Base-by-base conservation (phyloP, 2,888 invertebrate species). In the Scrobipalpa costella region DNA sequence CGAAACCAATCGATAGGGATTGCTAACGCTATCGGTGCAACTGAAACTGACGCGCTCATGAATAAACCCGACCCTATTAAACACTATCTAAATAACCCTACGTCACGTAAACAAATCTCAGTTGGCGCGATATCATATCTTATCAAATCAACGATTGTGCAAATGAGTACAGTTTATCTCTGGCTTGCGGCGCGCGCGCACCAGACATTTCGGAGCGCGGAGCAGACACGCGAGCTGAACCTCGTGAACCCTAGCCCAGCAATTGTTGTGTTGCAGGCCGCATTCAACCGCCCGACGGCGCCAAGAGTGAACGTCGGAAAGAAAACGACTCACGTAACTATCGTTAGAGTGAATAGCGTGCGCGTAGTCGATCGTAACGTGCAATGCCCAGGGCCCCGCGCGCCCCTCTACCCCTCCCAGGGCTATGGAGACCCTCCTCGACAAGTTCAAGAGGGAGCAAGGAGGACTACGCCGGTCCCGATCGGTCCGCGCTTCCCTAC, bases 401-500 rank as follows among this genome's bases (percentile, higher is more conserved):
- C 72, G 84, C 80, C 80, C 81, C 82, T 73, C 77, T 77, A 73
- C 84, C 86, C 87, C 81, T 83, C 72, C 72, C 79, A 80, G 88
- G 89, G 90, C 87, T 83, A 92, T 92, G 92, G 92, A 92, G 81
- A 86, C 84, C 84, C 85, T 92, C 83, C 83, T 90, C 83, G 92
- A 92, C 72, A 88, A 83, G 80, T 85, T 92, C 84, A 88, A 88
- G 83, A 84, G 85, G 79, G 90, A 90, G 81, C 88, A 88, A 78
- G 88, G 87, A 77, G 90, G 86, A 66, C 76, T 90, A 73, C 93
- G 94, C 70, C 93, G 95, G 71, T 93, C 94, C 70, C 92, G 94
- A 81, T 95, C 95, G 69, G 94, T 95, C 79, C 92, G 95, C 74
- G 94, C 94, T 71, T 95, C 95, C 71, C 85, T 95, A 71, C 93